Percentiles rank a stretch among this genome's conserved stretches.
Conservation (phyloP, 2,113 vertebrate species). For the Bambusicola thoracicus region DNA sequence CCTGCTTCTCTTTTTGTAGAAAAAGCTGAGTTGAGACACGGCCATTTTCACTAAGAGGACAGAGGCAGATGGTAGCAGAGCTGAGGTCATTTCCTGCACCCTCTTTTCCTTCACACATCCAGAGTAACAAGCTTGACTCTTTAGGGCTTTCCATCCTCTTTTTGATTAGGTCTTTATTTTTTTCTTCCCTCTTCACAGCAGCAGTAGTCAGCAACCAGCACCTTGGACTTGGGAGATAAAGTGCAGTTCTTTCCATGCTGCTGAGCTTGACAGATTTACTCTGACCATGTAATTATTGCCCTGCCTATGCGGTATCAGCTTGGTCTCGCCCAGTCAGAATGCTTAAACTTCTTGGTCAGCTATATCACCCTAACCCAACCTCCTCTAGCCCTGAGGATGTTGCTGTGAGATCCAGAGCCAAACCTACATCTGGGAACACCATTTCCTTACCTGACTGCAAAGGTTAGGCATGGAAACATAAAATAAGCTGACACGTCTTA, state of each 20-base stretch:
- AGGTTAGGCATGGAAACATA: background rate
- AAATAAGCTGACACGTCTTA: background rate
- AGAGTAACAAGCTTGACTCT: background rate
- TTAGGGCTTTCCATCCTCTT: background rate
- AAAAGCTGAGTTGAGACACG: background rate
- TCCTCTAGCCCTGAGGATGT: background rate
- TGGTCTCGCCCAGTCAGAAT: background rate
- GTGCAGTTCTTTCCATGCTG: background rate
- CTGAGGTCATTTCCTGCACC: background rate
- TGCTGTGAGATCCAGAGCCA: background rate
- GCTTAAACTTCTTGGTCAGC: background rate
- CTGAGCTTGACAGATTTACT: background rate
- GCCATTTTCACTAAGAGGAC: accelerated
- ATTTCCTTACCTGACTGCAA: background rate
- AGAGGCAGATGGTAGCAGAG: background rate
- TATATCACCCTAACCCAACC: background rate
- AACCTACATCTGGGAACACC: background rate
- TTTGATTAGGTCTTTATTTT: background rate
- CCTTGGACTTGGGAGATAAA: background rate
- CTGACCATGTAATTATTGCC: background rate
- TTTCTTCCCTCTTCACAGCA: background rate
- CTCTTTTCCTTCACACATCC: accelerated
- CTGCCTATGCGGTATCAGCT: background rate
- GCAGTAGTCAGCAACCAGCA: background rate
- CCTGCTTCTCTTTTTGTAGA: background rate